These are phyloP conservation scores for Theretra japonica DNA, from an alignment of 2,888 invertebrate species.

Conservation along the genomic window DNA sequence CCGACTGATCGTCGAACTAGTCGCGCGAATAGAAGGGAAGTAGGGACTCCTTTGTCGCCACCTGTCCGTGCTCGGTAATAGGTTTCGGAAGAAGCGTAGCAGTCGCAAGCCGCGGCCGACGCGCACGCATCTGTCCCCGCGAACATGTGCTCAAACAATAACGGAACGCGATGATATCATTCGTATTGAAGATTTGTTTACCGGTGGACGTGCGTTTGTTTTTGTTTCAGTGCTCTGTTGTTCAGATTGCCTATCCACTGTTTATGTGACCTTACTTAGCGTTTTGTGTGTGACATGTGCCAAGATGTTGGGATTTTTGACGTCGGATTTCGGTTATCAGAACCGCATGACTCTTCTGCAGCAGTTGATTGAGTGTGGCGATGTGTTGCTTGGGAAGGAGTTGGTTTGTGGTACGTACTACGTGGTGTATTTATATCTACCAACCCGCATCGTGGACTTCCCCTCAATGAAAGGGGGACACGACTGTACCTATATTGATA, in stretches of 20 bases:
- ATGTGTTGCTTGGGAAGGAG: slow-evolving; percentile 68
- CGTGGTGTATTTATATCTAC: neutral
- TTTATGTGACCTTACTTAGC: slow-evolving; percentile 27
- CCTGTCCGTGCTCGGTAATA: slow-evolving; percentile 72
- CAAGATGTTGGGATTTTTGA: slow-evolving; percentile 75
- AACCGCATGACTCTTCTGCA: slow-evolving; percentile 72
- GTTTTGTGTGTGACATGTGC: slow-evolving; percentile 27
- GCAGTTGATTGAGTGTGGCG: slow-evolving; percentile 77
- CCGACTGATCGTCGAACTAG: slow-evolving; percentile 51
- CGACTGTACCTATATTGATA: neutral
- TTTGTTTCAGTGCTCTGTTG: neutral
- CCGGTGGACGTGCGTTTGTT: slow-evolving; percentile 24
- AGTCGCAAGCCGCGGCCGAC: slow-evolving; percentile 62
- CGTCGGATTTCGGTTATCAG: slow-evolving; percentile 75
- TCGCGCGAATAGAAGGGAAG: slow-evolving; percentile 69
- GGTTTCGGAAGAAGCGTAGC: slow-evolving; percentile 75
- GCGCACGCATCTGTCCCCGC: slow-evolving; percentile 73
- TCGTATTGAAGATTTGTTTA: slow-evolving; percentile 38
- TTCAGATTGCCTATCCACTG: neutral
- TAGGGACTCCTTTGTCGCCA: slow-evolving; percentile 77
- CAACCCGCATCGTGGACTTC: neutral
- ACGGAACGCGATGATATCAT: slow-evolving; percentile 11
- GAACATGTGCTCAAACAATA: slow-evolving; percentile 46
- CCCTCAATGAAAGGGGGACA: neutral
- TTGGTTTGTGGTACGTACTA: slow-evolving; percentile 63